Evolutionary conservation across 64 coral and sea anemone species (phyloP).

Genomic region (Trachythela sp.): DNA sequence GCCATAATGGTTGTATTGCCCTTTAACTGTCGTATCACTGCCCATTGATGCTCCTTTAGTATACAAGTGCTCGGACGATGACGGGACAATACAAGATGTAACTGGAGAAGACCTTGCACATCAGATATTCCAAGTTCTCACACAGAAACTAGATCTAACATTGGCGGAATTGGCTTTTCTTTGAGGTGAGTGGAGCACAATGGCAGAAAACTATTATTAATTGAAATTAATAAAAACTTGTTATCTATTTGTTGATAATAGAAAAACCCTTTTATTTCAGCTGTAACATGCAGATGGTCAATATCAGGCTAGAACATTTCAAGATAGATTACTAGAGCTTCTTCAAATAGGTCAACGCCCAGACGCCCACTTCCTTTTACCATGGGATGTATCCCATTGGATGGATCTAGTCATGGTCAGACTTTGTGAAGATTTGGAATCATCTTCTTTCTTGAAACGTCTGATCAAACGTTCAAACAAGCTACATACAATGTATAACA

Average conservation of each 20-base stretch:
- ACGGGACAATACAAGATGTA: not conserved
- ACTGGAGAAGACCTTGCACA: not conserved
- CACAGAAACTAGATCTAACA: not conserved
- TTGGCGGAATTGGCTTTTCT: not conserved
- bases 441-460: not conserved
- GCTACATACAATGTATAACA: not conserved
- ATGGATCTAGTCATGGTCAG: no score
- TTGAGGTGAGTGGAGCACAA: not conserved
- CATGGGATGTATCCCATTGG: constrained; percentile 16
- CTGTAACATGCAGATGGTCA: not conserved
- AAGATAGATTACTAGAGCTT: not conserved
- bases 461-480: constrained; percentile 7
- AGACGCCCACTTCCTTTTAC: not conserved
- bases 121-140: no score
- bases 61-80: not conserved
- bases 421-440: not conserved
- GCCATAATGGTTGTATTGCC: not conserved
- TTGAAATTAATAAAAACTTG: not conserved
- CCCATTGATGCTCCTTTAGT: not conserved
- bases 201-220: no score
- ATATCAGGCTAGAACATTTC: not conserved
- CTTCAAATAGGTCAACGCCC: not conserved
- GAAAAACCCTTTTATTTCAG: not conserved
- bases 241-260: not conserved
- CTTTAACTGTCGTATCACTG: not conserved